These are phyloP conservation scores for Melanerpes aurifrons DNA, from an alignment of 2,113 vertebrate species.

Conservation along the genomic window DNA sequence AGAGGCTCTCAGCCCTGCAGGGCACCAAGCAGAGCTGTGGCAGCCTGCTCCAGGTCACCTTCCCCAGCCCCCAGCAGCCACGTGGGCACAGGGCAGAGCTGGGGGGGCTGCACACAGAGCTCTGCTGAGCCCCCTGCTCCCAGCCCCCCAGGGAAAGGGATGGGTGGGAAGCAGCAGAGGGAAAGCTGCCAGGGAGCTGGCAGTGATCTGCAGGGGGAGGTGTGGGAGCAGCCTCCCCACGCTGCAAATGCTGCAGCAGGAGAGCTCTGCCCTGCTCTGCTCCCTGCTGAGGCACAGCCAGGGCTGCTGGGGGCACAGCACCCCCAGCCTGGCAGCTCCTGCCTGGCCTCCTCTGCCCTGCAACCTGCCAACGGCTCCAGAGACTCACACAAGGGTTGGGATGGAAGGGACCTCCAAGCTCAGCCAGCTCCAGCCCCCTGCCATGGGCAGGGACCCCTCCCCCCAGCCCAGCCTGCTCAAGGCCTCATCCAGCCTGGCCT, in stretches of 20 bases:
- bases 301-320: neutral
- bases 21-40: neutral
- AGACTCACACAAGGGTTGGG: no score
- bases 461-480: no score
- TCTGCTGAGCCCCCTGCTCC: neutral
- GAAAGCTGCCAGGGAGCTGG: constrained; percentile 20
- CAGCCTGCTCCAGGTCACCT: neutral
- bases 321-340: neutral
- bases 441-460: no score
- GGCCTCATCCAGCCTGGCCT: no score
- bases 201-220: constrained; percentile 50
- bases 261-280: constrained; percentile 46
- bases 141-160: neutral
- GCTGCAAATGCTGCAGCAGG: constrained; percentile 55
- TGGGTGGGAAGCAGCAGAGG: constrained; percentile 38
- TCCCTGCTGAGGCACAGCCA: neutral
- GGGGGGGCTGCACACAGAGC: neutral
- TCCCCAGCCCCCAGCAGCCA: neutral
- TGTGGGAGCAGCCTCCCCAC: constrained; percentile 54
- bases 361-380: neutral
- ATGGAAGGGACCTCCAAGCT: no score
- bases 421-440: no score
- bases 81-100: neutral
- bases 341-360: neutral
- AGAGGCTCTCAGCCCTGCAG: neutral